phyloP scores from a whole-genome alignment of 2,888 invertebrate species.

The Clepsis dumicolana region DNA sequence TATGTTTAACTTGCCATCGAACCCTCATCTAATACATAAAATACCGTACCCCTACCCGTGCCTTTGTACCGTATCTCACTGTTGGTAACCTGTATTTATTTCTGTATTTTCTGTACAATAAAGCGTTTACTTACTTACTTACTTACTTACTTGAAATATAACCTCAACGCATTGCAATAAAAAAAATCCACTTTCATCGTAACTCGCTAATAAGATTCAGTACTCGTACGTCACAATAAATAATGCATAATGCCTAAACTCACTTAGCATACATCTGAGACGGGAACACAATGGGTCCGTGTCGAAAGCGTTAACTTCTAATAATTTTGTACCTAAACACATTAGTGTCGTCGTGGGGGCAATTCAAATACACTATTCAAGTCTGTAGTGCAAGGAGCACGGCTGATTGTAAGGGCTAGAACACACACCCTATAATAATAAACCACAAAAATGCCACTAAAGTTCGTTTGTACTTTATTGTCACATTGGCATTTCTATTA shows the following conservation, averaged over 20 bases:
- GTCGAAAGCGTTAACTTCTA: constrained; percentile 43
- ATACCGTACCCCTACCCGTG: too few species aligned
- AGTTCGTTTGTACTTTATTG: too few species aligned
- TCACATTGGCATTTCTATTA: too few species aligned
- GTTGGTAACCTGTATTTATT: too few species aligned
- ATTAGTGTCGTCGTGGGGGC: constrained; percentile 44
- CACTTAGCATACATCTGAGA: constrained; percentile 42
- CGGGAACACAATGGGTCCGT: constrained; percentile 42
- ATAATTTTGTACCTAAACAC: constrained; percentile 45
- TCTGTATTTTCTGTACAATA: too few species aligned
- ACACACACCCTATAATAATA: neutral
- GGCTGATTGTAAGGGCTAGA: constrained; percentile 27
- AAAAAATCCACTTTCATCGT: constrained; percentile 30
- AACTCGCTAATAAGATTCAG: constrained; percentile 37
- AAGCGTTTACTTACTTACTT: too few species aligned
- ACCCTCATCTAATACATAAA: too few species aligned
- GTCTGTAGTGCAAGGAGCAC: constrained; percentile 37
- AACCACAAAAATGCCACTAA: too few species aligned
- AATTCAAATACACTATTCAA: constrained; percentile 47
- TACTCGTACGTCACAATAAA: constrained; percentile 42
- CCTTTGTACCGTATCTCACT: too few species aligned
- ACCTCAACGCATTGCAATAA: constrained; percentile 8
- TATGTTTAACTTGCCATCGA: too few species aligned
- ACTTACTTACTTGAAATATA: too few species aligned
- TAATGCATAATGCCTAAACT: constrained; percentile 40